phyloP scores from a whole-genome alignment of 2,113 vertebrate genomes.

The Ondatra zibethicus region DNA sequence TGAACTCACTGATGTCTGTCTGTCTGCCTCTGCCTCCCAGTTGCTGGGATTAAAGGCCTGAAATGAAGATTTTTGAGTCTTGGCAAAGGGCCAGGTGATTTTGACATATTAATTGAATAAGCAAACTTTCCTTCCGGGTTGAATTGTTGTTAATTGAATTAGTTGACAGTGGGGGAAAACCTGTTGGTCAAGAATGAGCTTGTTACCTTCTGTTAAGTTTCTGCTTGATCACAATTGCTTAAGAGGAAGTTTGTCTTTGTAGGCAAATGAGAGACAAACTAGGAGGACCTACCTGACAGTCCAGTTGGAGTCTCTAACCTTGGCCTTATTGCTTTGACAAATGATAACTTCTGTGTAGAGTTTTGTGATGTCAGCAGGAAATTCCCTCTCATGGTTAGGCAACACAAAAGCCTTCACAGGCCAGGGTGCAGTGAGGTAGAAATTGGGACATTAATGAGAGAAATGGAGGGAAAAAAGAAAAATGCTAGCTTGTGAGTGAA shows the following conservation, averaged over 20 bases:
- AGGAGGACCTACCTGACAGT: conserved; percentile 71
- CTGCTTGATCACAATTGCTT: conserved; percentile 65
- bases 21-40: too few species aligned
- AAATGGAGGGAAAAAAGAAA: neutral
- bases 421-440: conserved; percentile 1
- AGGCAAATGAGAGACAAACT: conserved; percentile 61
- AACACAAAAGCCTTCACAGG: neutral
- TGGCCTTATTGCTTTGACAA: neutral
- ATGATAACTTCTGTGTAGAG: conserved; percentile 33
- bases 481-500: neutral
- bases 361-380: conserved; percentile 58
- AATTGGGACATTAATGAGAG: neutral
- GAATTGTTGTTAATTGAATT: conserved; percentile 64
- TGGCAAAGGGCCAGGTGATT: conserved; percentile 18
- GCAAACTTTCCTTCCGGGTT: conserved; percentile 40
- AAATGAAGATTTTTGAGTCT: conserved; percentile 41
- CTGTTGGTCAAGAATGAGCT: conserved; percentile 68
- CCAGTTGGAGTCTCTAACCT: conserved; percentile 32
- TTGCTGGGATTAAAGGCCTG: neutral
- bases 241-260: conserved; percentile 66
- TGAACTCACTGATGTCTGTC: too few species aligned
- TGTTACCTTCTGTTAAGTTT: conserved; percentile 64
- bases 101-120: conserved; percentile 46
- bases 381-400: conserved; percentile 49
- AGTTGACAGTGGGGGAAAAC: conserved; percentile 68